Evolutionary conservation across 2,888 invertebrate species (phyloP).

Genomic region (Petrolisthes manimaculis): DNA sequence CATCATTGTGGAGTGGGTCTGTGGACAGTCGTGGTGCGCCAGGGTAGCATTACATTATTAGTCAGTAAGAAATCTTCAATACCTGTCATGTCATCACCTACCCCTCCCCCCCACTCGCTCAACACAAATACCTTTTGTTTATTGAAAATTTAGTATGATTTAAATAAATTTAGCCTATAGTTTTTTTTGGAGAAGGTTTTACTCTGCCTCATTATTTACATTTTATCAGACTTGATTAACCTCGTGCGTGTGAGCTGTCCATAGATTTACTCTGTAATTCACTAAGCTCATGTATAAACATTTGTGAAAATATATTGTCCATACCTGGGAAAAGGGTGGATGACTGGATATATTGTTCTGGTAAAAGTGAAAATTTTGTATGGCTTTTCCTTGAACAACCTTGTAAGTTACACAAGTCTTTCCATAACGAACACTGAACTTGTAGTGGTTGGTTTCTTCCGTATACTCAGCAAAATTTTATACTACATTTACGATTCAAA

Average conservation of each 20-base stretch:
- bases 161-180: conserved; percentile 52
- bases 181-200: conserved; percentile 45
- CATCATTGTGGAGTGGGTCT: conserved; percentile 49
- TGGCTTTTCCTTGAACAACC: conserved; percentile 35
- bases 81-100: conserved; percentile 43
- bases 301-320: conserved; percentile 31
- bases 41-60: conserved; percentile 44
- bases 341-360: conserved; percentile 36
- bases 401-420: background rate
- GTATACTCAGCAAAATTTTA: too few relatives aligned
- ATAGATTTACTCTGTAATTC: conserved; percentile 46
- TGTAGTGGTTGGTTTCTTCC: too few relatives aligned
- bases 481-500: too few relatives aligned
- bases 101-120: conserved; percentile 36
- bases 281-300: conserved; percentile 27
- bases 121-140: conserved; percentile 49
- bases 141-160: conserved; percentile 52
- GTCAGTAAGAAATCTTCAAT: conserved; percentile 51
- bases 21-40: conserved; percentile 52
- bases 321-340: conserved; percentile 43
- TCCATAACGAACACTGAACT: background rate
- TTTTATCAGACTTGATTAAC: background rate
- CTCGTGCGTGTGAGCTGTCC: conserved; percentile 43
- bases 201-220: conserved; percentile 27
- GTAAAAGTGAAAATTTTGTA: conserved; percentile 43